These are phyloP conservation scores for Syngnathus floridae DNA, from an alignment of 2,113 vertebrate species.

Conservation along the genomic window DNA sequence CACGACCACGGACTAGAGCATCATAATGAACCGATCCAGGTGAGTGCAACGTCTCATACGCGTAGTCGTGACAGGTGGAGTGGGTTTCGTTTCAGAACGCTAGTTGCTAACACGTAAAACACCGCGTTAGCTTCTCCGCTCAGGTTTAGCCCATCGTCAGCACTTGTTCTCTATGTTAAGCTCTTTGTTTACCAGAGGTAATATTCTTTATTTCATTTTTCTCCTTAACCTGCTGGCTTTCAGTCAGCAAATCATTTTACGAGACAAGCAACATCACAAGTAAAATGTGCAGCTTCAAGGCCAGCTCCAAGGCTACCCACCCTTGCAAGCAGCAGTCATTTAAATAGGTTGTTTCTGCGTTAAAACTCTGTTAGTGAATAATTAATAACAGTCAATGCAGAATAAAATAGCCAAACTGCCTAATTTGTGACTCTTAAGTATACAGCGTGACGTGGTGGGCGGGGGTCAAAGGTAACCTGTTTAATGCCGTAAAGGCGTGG, in stretches of 20 bases:
- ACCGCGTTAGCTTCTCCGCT: background rate
- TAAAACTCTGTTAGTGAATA: background rate
- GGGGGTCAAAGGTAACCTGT: conserved; percentile 38
- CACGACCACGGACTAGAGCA: conserved; percentile 70
- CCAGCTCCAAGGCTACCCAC: conserved; percentile 1
- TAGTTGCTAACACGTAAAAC: background rate
- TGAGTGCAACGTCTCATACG: conserved; percentile 13
- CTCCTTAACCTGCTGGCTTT: background rate
- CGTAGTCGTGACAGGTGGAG: background rate
- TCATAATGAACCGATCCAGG: conserved; percentile 61
- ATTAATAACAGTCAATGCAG: background rate
- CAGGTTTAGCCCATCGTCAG: conserved; percentile 21
- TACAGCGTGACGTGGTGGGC: conserved; percentile 45
- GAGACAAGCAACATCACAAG: background rate
- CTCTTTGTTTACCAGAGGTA: background rate
- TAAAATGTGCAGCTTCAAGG: background rate
- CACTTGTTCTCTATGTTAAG: conserved; percentile 23
- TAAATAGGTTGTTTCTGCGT: background rate
- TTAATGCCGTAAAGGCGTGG: background rate
- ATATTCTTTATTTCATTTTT: too few species aligned
- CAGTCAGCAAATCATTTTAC: background rate
- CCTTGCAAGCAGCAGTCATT: background rate
- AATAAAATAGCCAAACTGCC: background rate
- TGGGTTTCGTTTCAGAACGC: background rate
- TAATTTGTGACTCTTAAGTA: background rate